Base-by-base conservation (phyloP, 2,113 vertebrate genomes). In the Piaya cayana region DNA sequence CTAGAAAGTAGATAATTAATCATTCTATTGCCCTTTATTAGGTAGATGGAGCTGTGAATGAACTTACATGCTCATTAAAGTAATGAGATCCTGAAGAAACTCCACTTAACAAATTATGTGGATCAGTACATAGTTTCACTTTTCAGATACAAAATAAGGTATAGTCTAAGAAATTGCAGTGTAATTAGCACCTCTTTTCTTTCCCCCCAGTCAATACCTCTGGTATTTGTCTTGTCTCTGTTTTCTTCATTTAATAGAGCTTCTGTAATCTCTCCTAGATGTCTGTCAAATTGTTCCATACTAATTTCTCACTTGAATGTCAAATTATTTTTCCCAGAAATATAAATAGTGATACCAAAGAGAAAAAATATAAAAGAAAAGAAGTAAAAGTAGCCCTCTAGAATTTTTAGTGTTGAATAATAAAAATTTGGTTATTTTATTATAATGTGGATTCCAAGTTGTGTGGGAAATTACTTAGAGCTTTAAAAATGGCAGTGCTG, bases 1-100 rank as follows among this genome's bases (percentile, higher is more conserved):
- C 49, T 52, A 83, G 52, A 52, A 23, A 94, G 43, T 26, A 92
- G 83, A 15, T 36, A 88, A 82, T 95, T 95, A 94, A 88, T 92
- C 62, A 95, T 91, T n/a, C 22, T 60, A 63, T 97, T 97, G 81
- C 59, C 62, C 39, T 97, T 95, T 94, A 60, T 90, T 62, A 86
- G 64, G 52, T 85, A 69, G 34, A 72, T 62, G 72, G 74, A 77
- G 11, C 50, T 92, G 77, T 75, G 69, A 94, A 91, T 88, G 84
- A 93, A 94, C 92, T 85, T 55, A n/a, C 49, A 29, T 52, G 49
- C 45, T 91, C 76, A 91, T 90, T 90, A 93, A 86, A 92, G 36
- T 25, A 93, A 93, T 84, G 68, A 82, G 69, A 90, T 93, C 27
- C 94, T 53, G 67, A 65, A 88, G 81, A 90, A 84, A 11, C 34